These are phyloP conservation scores for Sialia sialis DNA, from an alignment of 2,113 vertebrate species.

Conservation along the genomic window DNA sequence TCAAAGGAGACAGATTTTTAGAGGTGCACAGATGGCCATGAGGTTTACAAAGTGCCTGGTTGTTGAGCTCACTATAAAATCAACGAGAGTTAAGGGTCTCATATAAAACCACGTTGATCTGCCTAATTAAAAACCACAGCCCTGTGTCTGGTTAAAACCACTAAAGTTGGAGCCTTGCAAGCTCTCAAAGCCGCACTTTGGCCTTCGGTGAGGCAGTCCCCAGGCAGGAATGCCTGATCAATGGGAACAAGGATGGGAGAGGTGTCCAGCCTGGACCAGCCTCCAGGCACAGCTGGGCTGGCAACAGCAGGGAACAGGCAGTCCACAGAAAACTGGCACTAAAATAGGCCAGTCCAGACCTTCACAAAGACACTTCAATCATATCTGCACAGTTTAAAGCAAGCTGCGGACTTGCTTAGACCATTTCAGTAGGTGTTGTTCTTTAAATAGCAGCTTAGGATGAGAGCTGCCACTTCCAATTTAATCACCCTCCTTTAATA, in stretches of 20 bases:
- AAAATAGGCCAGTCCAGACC: background rate
- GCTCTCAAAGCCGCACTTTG: background rate
- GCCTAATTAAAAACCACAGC: background rate
- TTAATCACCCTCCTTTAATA: conserved; percentile 27
- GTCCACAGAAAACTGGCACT: background rate
- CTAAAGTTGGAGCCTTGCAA: background rate
- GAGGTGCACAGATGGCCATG: background rate
- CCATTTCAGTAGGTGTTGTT: background rate
- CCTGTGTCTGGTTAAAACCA: background rate
- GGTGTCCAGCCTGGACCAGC: background rate
- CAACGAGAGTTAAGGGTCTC: background rate
- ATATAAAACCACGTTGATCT: background rate
- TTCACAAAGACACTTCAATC: background rate
- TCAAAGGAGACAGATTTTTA: background rate
- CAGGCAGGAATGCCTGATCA: background rate
- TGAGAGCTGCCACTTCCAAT: background rate
- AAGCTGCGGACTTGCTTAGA: background rate
- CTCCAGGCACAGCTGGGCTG: background rate
- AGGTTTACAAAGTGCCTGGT: background rate
- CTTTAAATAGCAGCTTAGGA: conserved; percentile 10
- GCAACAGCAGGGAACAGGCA: background rate
- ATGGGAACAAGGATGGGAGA: background rate
- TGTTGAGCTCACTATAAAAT: conserved; percentile 3
- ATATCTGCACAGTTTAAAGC: background rate
- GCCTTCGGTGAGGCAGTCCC: background rate